Percentiles rank a stretch among this genome's conserved stretches.
Evolutionary conservation across 2,797 vertebrate species (phyloP).

Genomic region (Neoniphon sammara): DNA sequence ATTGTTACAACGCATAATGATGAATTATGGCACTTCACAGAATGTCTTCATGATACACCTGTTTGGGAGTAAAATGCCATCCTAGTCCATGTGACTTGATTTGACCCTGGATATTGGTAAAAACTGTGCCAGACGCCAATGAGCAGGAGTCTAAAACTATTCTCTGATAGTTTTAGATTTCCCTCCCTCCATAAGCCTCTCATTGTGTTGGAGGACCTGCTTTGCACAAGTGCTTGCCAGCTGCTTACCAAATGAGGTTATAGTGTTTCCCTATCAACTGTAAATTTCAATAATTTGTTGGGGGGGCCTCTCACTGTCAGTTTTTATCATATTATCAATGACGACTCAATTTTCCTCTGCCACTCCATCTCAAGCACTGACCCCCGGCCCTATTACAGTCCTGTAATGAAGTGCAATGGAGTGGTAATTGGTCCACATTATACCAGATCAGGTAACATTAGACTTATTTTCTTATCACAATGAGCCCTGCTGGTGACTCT

Average conservation of each 20-base stretch:
- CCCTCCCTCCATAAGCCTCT: conserved; percentile 78
- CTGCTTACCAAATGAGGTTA: conserved; percentile 86
- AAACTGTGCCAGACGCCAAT: conserved; percentile 50
- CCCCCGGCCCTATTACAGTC: conserved; percentile 85
- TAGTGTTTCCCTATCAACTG: conserved; percentile 87
- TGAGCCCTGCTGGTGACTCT: conserved; percentile 85
- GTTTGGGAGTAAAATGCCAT: conserved; percentile 23
- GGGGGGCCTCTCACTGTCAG: conserved; percentile 83
- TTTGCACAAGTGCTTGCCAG: conserved; percentile 79
- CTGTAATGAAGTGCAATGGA: conserved; percentile 90
- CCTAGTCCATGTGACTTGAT: conserved; percentile 40
- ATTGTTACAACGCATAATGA: conserved; percentile 41
- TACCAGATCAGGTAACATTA: conserved; percentile 89
- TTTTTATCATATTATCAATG: conserved; percentile 90
- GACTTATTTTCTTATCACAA: conserved; percentile 89
- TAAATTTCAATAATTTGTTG: conserved; percentile 89
- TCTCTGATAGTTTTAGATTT: conserved; percentile 86
- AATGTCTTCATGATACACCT: neutral
- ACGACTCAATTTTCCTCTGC: conserved; percentile 85
- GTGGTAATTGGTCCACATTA: conserved; percentile 89
- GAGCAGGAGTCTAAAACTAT: conserved; percentile 74
- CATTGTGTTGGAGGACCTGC: conserved; percentile 80
- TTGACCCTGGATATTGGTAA: conserved; percentile 50
- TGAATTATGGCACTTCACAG: neutral
- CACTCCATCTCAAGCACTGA: conserved; percentile 82